Base-by-base conservation (phyloP, 64 coral and sea anemone genomes). In the Dendronephthya gigantea region DNA sequence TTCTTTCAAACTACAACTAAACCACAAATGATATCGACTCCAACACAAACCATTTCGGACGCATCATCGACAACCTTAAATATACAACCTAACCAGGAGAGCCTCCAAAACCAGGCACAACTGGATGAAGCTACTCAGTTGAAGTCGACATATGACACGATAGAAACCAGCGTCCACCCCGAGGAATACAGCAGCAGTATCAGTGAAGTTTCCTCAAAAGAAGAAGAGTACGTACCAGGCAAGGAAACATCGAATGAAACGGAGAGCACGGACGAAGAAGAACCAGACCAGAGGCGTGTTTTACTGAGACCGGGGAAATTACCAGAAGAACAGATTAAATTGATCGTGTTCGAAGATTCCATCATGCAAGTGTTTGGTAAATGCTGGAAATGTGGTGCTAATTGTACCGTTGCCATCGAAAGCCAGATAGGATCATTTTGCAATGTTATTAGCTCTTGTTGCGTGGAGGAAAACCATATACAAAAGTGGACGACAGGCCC, bases 261-360 rank as follows among this genome's bases (percentile, higher is more conserved):
- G 50, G 83, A 84, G 22, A 52, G 48, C 48, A 51, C 11, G 15
- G 83, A 84, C 16, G 83, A 84, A 84, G 83, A 84, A 39, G 83
- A 74, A 27, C 6, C 39, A 52, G 7, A 84, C 40, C 29, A 10
- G 25, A 22, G 22, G 41, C 23, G 13, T 41, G 48, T 25, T 5
- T 52, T 74, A 35, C 68, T 74, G 68, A 27, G 30, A 35, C 68
- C 22, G 25, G 68, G 68, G 30, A 74, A 74, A 74, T 35, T 12
- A 0, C 68, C 17, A 27, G 1, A 1, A 30, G n/a, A 74, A 74
- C 68, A 74, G 32, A 35, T 74, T 8, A 74, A 74, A 35, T 30
- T 74, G 12, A 74, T 74, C 32, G 17, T 74, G 68, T 74, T 74
- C 32, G 68, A 74, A 28, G 68, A 74, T 30, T 17, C 68, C 1